These are phyloP conservation scores for Egretta garzetta DNA, from an alignment of 2,113 vertebrate genomes.

Conservation along the genomic window DNA sequence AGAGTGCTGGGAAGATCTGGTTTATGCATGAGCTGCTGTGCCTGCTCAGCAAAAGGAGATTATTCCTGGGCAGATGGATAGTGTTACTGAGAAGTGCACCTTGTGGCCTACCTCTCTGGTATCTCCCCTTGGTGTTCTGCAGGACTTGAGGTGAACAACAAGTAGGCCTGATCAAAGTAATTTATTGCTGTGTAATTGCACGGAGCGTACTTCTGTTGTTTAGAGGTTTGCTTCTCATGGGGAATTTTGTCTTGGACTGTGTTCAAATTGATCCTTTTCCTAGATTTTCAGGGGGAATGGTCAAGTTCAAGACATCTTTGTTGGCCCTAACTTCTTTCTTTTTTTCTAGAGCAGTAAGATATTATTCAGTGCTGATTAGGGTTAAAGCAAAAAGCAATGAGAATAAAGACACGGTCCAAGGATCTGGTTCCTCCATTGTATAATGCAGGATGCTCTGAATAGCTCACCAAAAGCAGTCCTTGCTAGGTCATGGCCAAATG, in stretches of 20 bases:
- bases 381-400: not conserved
- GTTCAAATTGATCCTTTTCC: not conserved
- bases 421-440: not conserved
- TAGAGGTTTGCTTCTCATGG: not conserved
- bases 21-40: conserved; percentile 44
- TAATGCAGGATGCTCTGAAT: not conserved
- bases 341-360: not conserved
- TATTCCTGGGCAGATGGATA: not conserved
- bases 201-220: not conserved
- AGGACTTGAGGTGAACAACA: not conserved
- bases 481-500: not conserved
- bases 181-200: not conserved
- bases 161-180: not conserved
- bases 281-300: not conserved
- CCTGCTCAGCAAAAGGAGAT: conserved; percentile 40
- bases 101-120: not conserved
- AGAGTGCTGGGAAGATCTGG: not conserved
- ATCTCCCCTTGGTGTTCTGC: not conserved
- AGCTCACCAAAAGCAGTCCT: not conserved
- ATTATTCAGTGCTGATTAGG: not conserved
- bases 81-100: not conserved
- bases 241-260: not conserved
- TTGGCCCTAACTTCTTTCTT: not conserved
- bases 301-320: not conserved
- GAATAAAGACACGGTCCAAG: not conserved